These are phyloP conservation scores for Halcyon malimbica DNA, from an alignment of 2,113 vertebrate genomes.

Conservation along the genomic window DNA sequence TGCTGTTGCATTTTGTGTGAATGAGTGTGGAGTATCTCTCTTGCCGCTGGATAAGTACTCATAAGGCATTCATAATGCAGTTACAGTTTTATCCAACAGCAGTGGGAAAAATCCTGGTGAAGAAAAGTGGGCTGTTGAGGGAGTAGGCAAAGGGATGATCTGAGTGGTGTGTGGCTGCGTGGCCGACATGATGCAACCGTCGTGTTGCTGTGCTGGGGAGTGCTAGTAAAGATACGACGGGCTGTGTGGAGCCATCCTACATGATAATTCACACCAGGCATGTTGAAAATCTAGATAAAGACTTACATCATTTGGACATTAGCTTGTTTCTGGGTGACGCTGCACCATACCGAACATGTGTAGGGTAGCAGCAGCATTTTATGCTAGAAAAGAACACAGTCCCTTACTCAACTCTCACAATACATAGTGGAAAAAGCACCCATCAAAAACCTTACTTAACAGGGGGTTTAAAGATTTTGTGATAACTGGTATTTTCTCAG, in stretches of 20 bases:
- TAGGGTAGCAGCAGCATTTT: not conserved
- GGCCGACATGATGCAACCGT: not conserved
- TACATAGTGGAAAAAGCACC: not conserved
- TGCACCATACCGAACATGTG: rapidly evolving
- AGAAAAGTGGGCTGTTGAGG: not conserved
- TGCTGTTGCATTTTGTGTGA: not conserved
- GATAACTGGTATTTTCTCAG: not conserved
- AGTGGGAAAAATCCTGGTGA: not conserved
- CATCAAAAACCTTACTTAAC: not conserved
- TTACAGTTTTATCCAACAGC: not conserved
- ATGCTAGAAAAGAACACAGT: not conserved
- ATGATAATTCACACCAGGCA: not conserved
- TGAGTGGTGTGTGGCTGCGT: not conserved
- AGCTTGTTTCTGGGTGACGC: not conserved
- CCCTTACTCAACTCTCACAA: not conserved
- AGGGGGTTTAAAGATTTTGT: not conserved
- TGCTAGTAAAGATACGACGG: not conserved
- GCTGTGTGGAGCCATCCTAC: not conserved
- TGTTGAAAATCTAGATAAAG: not conserved
- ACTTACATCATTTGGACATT: not conserved
- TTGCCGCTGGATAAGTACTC: not conserved
- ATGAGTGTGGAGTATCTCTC: not conserved
- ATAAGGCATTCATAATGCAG: not conserved
- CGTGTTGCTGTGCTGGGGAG: not conserved
- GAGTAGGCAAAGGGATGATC: not conserved